These are phyloP conservation scores for Alligator mississippiensis DNA, from an alignment of 2,113 vertebrate species.

Conservation along the genomic window DNA sequence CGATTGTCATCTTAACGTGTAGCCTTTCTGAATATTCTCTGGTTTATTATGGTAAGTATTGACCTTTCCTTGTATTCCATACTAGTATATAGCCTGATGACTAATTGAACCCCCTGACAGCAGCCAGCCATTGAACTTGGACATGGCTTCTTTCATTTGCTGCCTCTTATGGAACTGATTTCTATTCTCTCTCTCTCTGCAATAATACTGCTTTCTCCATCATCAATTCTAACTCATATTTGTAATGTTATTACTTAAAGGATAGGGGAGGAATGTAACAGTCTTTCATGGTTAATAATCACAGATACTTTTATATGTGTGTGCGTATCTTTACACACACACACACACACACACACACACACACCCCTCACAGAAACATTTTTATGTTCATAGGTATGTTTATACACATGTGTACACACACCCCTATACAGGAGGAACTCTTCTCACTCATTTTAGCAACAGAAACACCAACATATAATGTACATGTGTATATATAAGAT, in stretches of 20 bases:
- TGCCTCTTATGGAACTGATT: neutral
- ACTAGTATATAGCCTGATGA: neutral
- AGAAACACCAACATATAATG: no score
- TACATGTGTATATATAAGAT: no score
- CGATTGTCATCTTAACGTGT: neutral
- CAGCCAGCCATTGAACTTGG: neutral
- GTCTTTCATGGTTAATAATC: neutral
- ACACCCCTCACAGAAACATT: no score
- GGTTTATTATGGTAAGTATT: neutral
- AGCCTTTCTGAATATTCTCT: constrained; percentile 24
- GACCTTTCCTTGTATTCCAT: constrained; percentile 14
- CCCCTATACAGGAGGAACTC: no score
- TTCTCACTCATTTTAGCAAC: no score
- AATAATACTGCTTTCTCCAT: neutral
- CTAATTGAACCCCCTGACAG: neutral
- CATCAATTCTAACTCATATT: neutral
- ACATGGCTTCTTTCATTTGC: neutral
- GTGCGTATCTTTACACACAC: no score
- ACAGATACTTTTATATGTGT: no score
- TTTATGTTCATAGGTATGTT: no score
- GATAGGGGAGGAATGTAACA: neutral
- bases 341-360: no score
- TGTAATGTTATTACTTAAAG: neutral
- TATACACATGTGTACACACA: no score
- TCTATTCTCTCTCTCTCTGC: neutral